phyloP scores from a whole-genome alignment of 2,888 invertebrate species.

The Zygaena filipendulae region DNA sequence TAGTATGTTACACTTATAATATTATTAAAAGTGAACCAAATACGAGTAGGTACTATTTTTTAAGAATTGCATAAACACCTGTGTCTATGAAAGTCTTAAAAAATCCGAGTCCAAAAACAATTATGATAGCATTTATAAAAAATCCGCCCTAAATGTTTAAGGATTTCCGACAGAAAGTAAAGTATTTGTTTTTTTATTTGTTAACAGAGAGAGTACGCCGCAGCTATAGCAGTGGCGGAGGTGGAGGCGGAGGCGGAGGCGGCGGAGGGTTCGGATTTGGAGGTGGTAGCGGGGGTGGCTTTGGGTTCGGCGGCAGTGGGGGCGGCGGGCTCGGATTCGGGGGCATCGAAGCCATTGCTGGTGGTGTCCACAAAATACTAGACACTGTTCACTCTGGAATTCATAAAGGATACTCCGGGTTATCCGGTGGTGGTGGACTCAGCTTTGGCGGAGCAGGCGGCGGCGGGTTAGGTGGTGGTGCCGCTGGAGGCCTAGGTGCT shows the following conservation, averaged over 20 bases:
- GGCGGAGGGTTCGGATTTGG: constrained; percentile 24
- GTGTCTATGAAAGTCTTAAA: no score
- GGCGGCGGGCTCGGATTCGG: constrained; percentile 26
- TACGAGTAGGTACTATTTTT: no score
- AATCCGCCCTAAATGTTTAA: no score
- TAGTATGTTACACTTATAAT: no score
- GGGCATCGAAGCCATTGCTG: constrained; percentile 28
- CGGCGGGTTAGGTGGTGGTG: constrained; percentile 17
- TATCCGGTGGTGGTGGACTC: constrained; percentile 9
- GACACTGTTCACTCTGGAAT: constrained; percentile 34
- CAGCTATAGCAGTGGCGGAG: constrained; percentile 27
- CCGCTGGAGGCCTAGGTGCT: constrained; percentile 16
- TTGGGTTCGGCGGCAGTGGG: constrained; percentile 22
- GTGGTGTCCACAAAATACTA: constrained; percentile 34
- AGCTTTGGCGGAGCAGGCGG: constrained; percentile 12
- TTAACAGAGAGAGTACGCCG: constrained; percentile 41
- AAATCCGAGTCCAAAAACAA: no score
- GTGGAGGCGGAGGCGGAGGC: constrained; percentile 21
- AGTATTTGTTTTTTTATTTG: constrained; percentile 12
- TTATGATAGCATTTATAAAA: no score
- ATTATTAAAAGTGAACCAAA: no score
- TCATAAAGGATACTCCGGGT: constrained; percentile 5
- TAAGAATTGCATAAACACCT: no score
- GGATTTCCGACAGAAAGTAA: no score
- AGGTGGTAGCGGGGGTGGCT: constrained; percentile 22